phyloP scores from a whole-genome alignment of 2,888 invertebrate species.

The Lithodes maja region DNA sequence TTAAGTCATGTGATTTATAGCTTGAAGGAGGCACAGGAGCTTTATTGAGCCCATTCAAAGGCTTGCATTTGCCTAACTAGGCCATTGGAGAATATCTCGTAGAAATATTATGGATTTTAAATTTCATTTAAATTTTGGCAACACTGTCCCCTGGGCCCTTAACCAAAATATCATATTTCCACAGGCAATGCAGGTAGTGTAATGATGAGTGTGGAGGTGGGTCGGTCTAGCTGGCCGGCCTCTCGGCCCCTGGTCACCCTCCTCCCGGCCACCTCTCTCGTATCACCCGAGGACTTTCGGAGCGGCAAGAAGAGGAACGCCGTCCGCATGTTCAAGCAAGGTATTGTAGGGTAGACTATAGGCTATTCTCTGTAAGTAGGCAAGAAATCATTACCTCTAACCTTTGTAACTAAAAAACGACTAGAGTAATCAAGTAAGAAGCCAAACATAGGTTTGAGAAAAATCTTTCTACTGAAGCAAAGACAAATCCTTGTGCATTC shows the following conservation, averaged over 20 bases:
- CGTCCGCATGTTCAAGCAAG: constrained; percentile 62
- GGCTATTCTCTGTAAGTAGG: too few relatives aligned
- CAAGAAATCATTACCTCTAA: too few relatives aligned
- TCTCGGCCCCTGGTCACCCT: constrained; percentile 38
- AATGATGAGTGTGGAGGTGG: constrained; percentile 64
- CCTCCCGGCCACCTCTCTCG: constrained; percentile 51
- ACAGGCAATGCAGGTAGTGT: constrained; percentile 58
- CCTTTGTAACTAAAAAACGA: too few relatives aligned
- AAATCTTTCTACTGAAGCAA: too few relatives aligned
- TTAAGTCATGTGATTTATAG: too few relatives aligned
- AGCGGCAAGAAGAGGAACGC: constrained; percentile 44
- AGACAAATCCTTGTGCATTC: too few relatives aligned
- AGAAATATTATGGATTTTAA: not conserved
- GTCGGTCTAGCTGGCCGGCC: constrained; percentile 53
- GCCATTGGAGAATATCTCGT: too few relatives aligned
- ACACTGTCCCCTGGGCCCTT: not conserved
- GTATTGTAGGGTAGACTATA: too few relatives aligned
- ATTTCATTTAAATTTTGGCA: not conserved
- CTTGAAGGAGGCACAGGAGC: too few relatives aligned
- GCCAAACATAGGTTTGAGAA: too few relatives aligned
- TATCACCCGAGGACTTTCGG: constrained; percentile 52
- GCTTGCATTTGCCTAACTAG: too few relatives aligned
- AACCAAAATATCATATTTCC: not conserved
- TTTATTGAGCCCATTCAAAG: not conserved
- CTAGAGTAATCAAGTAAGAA: too few relatives aligned